Conservation (phyloP, 1,140 invertebrate genomes). For the Sesamia nonagrioides region DNA sequence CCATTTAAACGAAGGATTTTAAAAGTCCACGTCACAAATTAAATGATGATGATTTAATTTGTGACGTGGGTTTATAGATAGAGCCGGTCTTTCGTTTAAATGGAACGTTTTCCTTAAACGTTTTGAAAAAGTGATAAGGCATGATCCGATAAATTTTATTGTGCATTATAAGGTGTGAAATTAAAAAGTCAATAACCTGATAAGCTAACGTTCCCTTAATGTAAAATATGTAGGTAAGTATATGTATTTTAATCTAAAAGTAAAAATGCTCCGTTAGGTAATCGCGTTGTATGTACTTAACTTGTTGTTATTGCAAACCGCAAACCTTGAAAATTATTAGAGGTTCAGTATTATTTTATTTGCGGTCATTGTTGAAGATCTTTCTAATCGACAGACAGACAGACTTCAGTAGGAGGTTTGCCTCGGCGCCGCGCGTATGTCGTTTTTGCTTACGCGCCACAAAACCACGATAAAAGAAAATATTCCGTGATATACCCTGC, state of each 20-base stretch:
- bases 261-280: conserved; percentile 41
- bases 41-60: neutral
- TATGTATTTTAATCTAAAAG: neutral
- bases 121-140: neutral
- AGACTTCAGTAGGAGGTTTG: conserved; percentile 72
- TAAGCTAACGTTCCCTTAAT: neutral
- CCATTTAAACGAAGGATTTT: neutral
- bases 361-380: conserved; percentile 60
- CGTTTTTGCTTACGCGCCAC: conserved; percentile 24
- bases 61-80: too few species aligned
- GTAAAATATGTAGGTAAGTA: too few species aligned
- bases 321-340: conserved; percentile 54
- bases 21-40: neutral
- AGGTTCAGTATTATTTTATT: conserved; percentile 54
- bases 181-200: conserved; percentile 23
- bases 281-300: conserved; percentile 27
- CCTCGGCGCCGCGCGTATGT: conserved; percentile 69
- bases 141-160: neutral
- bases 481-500: conserved; percentile 38
- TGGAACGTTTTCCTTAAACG: too few species aligned
- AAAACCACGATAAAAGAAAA: conserved; percentile 36
- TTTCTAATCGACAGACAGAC: conserved; percentile 63
- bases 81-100: too few species aligned
- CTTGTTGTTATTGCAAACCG: conserved; percentile 49
- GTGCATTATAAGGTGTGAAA: neutral